Evolutionary conservation across 2,888 invertebrate species (phyloP).

Genomic region (Xylota segnis): DNA sequence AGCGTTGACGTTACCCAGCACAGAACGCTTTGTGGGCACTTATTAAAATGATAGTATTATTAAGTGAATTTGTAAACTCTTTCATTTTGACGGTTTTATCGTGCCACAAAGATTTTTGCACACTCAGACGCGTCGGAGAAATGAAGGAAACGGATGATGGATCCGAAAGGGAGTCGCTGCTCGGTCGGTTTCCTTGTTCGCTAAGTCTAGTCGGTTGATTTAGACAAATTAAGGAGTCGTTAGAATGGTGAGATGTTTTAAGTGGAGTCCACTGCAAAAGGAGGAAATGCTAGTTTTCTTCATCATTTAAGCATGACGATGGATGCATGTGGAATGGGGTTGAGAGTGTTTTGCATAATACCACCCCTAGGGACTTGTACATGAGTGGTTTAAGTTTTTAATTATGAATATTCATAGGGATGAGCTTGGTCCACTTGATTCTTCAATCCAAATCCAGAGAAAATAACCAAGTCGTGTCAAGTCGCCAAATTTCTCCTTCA

Average conservation of each 20-base stretch:
- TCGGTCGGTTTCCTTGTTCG: background rate
- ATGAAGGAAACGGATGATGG: background rate
- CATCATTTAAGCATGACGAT: too few species aligned
- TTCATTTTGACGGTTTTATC: conserved; percentile 10
- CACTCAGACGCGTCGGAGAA: conserved; percentile 3
- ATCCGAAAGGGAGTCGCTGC: background rate
- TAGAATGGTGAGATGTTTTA: background rate
- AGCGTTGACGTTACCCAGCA: conserved; percentile 24
- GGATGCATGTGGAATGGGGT: too few species aligned
- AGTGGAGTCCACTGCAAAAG: background rate
- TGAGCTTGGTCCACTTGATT: too few species aligned
- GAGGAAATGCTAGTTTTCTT: too few species aligned
- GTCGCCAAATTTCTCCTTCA: too few species aligned
- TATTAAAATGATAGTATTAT: conserved; percentile 54
- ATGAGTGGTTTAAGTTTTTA: too few species aligned
- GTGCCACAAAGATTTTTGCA: conserved; percentile 32
- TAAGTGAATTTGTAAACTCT: conserved; percentile 53
- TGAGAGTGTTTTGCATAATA: too few species aligned
- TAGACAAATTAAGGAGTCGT: conserved; percentile 15
- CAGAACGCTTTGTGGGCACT: conserved; percentile 32
- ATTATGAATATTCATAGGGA: too few species aligned
- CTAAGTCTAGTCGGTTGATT: conserved; percentile 29
- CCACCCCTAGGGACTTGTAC: too few species aligned
- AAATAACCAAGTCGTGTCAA: too few species aligned
- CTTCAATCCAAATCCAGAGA: too few species aligned